A percentile compares a stretch with the other conserved stretches of the same genome.
Conservation (phyloP, 2,113 vertebrate genomes). For the Pseudopodoces humilis region DNA sequence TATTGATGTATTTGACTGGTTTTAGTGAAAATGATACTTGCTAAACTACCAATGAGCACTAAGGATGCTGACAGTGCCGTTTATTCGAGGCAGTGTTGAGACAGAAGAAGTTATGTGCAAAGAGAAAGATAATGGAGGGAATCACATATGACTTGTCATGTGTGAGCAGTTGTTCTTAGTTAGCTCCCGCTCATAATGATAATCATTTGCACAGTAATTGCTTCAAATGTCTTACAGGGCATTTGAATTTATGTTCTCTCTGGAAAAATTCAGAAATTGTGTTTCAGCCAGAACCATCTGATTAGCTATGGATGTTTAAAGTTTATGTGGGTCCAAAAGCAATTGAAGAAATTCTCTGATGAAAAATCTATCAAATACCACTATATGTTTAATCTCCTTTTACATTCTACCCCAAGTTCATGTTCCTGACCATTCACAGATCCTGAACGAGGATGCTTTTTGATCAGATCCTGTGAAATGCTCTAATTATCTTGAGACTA, state of each 20-base stretch:
- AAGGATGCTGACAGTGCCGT: background rate
- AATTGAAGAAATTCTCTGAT: background rate
- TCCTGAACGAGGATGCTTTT: background rate
- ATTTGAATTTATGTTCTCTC: background rate
- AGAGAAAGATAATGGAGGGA: background rate
- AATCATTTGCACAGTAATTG: constrained; percentile 7
- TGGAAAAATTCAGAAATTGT: background rate
- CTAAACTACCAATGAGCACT: background rate
- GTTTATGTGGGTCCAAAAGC: background rate
- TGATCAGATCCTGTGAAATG: background rate
- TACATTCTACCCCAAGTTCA: background rate
- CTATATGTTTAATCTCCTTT: background rate
- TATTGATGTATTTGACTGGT: background rate
- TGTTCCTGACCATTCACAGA: background rate
- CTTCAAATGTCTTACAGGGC: background rate
- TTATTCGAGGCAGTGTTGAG: background rate
- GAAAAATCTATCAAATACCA: background rate
- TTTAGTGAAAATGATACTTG: background rate
- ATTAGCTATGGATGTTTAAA: background rate
- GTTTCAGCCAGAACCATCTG: background rate
- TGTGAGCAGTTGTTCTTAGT: background rate
- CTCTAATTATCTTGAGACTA: background rate
- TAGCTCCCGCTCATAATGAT: background rate
- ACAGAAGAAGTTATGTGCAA: background rate
- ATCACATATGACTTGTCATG: background rate